Percentiles rank a stretch among this genome's conserved stretches.
These are phyloP conservation scores for Drosophila meridionalis DNA, from an alignment of 2,888 invertebrate species.

Conservation along the genomic window DNA sequence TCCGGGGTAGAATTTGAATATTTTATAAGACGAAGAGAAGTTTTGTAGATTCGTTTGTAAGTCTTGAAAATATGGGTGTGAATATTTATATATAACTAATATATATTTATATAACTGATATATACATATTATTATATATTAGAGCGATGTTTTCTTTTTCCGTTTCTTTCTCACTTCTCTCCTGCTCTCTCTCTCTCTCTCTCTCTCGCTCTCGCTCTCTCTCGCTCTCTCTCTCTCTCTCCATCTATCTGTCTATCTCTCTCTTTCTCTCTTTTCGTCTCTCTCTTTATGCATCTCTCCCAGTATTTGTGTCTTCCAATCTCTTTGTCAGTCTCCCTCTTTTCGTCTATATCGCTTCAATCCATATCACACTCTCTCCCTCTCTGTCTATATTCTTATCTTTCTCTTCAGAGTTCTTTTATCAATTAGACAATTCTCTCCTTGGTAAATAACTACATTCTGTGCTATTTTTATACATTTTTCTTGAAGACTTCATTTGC, in stretches of 20 bases:
- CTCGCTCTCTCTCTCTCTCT: neutral
- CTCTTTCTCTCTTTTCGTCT: neutral
- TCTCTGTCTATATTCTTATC: neutral
- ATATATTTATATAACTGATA: too few relatives aligned
- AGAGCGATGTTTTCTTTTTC: too few relatives aligned
- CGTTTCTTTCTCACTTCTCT: too few relatives aligned
- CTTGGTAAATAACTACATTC: neutral
- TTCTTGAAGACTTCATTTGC: too few relatives aligned
- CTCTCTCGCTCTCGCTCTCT: too few relatives aligned
- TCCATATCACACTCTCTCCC: neutral
- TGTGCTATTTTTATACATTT: neutral
- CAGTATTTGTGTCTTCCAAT: neutral
- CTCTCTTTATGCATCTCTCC: neutral
- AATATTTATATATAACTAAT: neutral
- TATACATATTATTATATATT: too few relatives aligned
- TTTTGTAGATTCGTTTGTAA: neutral
- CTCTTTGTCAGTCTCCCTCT: neutral
- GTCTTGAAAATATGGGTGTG: neutral
- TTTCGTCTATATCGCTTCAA: neutral
- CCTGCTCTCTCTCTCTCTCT: too few relatives aligned
- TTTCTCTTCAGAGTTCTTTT: neutral
- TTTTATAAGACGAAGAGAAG: neutral
- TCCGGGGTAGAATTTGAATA: slow-evolving; percentile 1
- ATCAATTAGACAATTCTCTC: too few relatives aligned
- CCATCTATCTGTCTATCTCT: neutral